Evolutionary conservation across 2,888 invertebrate genomes (phyloP).

Genomic region (Hemithea aestivaria): DNA sequence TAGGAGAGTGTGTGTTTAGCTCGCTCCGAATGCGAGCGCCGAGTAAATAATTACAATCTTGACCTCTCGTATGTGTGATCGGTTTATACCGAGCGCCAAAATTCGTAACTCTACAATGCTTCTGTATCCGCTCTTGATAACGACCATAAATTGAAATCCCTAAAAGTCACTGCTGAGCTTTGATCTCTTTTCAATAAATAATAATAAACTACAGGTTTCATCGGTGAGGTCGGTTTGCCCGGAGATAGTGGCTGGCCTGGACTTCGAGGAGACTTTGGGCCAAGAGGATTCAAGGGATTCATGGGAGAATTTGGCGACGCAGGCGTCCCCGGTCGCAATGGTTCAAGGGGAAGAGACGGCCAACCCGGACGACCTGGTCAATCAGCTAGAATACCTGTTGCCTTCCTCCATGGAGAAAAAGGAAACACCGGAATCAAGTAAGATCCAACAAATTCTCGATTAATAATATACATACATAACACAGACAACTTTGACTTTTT

Average conservation of each 20-base stretch:
- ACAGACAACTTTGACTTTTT: too few species aligned
- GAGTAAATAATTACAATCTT: too few species aligned
- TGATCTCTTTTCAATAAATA: slow-evolving; percentile 2
- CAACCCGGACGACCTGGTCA: slow-evolving; percentile 72
- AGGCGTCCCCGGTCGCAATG: slow-evolving; percentile 70
- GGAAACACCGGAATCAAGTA: slow-evolving; percentile 70
- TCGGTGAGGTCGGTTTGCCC: slow-evolving; percentile 59
- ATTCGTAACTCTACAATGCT: too few species aligned
- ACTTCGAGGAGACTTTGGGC: slow-evolving; percentile 45
- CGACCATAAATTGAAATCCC: too few species aligned
- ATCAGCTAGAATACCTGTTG: slow-evolving; percentile 51
- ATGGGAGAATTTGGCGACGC: slow-evolving; percentile 66
- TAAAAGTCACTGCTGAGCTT: not conserved
- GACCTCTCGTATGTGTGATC: too few species aligned
- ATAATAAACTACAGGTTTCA: slow-evolving; percentile 46
- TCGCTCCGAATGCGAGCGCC: too few species aligned
- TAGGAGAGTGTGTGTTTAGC: too few species aligned
- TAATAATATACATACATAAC: too few species aligned
- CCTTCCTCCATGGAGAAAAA: slow-evolving; percentile 62
- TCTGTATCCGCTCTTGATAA: too few species aligned
- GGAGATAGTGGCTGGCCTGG: slow-evolving; percentile 67
- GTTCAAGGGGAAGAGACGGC: slow-evolving; percentile 75
- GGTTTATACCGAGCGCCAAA: too few species aligned
- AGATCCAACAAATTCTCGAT: slow-evolving; percentile 15
- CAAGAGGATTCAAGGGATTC: slow-evolving; percentile 49